Evolutionary conservation across 2,113 vertebrate species (phyloP).

Genomic region (Eulacestoma nigropectus): DNA sequence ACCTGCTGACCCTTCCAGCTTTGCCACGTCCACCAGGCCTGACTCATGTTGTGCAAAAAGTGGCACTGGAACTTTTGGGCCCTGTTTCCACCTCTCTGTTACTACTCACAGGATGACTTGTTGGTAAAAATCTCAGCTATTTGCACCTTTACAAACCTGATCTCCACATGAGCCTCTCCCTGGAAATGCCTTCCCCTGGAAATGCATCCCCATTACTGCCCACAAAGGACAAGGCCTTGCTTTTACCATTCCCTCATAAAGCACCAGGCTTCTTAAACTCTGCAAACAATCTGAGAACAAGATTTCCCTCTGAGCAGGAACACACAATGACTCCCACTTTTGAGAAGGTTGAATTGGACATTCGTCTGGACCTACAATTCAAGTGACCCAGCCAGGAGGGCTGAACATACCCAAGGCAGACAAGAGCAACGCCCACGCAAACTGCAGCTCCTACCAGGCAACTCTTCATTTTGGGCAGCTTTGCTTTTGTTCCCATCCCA

Average conservation of each 20-base stretch:
- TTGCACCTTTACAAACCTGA: background rate
- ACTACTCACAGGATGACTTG: fast-evolving
- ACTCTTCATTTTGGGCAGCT: background rate
- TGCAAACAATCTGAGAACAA: background rate
- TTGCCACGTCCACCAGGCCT: background rate
- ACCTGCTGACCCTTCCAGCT: background rate
- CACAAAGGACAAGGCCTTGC: background rate
- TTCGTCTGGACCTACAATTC: background rate
- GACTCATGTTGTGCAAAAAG: background rate
- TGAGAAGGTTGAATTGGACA: background rate
- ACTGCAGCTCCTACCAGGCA: background rate
- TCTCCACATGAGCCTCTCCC: background rate
- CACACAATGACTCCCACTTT: background rate
- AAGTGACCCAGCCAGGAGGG: background rate
- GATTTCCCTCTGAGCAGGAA: background rate
- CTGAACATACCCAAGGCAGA: background rate
- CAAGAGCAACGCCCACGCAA: background rate
- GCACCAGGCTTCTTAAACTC: background rate
- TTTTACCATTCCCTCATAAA: fast-evolving
- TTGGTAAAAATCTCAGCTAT: background rate
- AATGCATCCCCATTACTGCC: background rate
- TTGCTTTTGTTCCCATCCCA: background rate
- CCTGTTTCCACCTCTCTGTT: background rate
- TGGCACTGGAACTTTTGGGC: background rate
- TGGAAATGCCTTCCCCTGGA: background rate